Evolutionary conservation across 2,797 vertebrate genomes (phyloP).

Genomic region (Lacerta viridis): DNA sequence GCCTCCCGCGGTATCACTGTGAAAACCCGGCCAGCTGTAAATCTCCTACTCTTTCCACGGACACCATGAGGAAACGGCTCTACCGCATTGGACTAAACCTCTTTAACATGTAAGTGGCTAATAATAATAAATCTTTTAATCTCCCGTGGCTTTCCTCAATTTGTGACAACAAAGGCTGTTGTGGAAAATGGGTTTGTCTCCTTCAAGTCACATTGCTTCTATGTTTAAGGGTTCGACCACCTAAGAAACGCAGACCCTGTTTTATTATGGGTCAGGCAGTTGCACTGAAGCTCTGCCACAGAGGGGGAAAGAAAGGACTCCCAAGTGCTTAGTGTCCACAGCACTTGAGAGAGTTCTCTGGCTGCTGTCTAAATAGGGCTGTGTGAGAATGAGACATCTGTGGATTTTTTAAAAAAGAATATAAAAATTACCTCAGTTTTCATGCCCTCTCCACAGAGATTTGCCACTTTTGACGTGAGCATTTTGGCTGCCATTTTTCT

Average conservation of each 20-base stretch:
- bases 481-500: constrained; percentile 46
- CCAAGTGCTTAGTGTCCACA: neutral
- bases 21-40: constrained; percentile 94
- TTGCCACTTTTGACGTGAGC: constrained; percentile 10
- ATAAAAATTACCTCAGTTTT: constrained; percentile 12
- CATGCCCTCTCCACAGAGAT: neutral
- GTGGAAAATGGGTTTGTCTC: constrained; percentile 2
- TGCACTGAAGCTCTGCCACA: neutral
- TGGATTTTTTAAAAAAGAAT: neutral
- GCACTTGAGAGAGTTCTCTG: constrained; percentile 16
- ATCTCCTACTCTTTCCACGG: constrained; percentile 96
- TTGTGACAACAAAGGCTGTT: constrained; percentile 5
- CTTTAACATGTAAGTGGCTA: constrained; percentile 95
- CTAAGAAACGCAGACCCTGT: neutral
- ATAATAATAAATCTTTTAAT: neutral
- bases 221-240: neutral
- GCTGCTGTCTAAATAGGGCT: constrained; percentile 8
- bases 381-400: neutral
- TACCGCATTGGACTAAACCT: constrained; percentile 99
- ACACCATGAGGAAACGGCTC: constrained; percentile 96
- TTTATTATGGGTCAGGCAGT: neutral
- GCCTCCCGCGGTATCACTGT: constrained; percentile 94
- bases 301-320: constrained; percentile 22
- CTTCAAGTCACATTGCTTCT: neutral
- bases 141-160: neutral